Evolutionary conservation across 2,797 vertebrate genomes (phyloP).

Genomic region (Ctenopoma kingsleyae): DNA sequence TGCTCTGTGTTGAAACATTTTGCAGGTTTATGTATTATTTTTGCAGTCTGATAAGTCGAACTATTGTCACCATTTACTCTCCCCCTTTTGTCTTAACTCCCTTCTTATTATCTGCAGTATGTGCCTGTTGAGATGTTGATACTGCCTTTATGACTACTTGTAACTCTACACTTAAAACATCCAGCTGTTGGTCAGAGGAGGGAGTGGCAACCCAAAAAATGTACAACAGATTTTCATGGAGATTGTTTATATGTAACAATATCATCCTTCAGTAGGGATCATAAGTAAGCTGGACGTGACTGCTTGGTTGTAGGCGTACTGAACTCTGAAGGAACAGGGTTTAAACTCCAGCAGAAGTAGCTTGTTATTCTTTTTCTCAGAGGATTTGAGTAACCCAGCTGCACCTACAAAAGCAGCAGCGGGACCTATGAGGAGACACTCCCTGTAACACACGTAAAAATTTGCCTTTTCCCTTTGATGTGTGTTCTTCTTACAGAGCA

Average conservation of each 20-base stretch:
- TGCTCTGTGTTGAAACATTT: slow-evolving; percentile 13
- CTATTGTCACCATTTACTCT: slow-evolving; percentile 22
- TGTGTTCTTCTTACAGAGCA: slow-evolving; percentile 5
- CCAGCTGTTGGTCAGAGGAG: slow-evolving; percentile 62
- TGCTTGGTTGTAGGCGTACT: slow-evolving; percentile 40
- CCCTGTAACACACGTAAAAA: slow-evolving; percentile 51
- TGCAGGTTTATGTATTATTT: background rate
- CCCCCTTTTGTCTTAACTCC: slow-evolving; percentile 1
- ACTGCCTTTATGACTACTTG: slow-evolving; percentile 41
- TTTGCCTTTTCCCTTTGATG: slow-evolving; percentile 22
- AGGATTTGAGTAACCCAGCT: slow-evolving; percentile 70
- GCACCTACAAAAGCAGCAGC: slow-evolving; percentile 68
- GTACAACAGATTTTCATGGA: slow-evolving; percentile 25
- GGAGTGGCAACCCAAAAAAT: slow-evolving; percentile 23
- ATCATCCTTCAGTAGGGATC: slow-evolving; percentile 26
- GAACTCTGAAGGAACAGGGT: slow-evolving; percentile 28
- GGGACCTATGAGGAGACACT: slow-evolving; percentile 55
- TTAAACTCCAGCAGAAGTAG: slow-evolving; percentile 44
- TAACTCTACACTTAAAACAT: slow-evolving; percentile 54
- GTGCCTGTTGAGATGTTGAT: slow-evolving; percentile 40
- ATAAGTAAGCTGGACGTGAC: slow-evolving; percentile 26
- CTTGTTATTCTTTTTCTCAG: slow-evolving; percentile 66
- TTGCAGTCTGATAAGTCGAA: slow-evolving; percentile 18
- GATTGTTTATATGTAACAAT: slow-evolving; percentile 48
- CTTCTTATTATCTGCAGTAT: slow-evolving; percentile 3